Conservation (phyloP, 1,140 invertebrate species). For the Diprion similis region DNA sequence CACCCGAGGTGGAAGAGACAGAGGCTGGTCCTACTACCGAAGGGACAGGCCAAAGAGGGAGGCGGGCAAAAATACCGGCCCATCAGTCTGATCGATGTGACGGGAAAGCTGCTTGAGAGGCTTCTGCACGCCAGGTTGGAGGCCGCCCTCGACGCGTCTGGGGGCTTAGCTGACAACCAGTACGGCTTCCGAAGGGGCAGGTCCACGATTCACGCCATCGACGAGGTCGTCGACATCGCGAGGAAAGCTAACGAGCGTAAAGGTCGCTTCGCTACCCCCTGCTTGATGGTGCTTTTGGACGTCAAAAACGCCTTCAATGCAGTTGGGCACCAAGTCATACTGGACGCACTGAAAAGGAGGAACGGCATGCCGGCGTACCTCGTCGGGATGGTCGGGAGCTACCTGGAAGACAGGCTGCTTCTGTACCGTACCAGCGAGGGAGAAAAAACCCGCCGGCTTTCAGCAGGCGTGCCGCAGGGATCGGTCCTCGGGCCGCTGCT, state of each 20-base stretch:
- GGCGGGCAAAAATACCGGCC: too few relatives aligned
- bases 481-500: not conserved
- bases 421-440: conserved; percentile 18
- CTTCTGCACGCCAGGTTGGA: conserved; percentile 36
- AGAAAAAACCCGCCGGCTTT: not conserved
- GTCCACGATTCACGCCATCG: conserved; percentile 48
- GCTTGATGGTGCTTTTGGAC: conserved; percentile 26
- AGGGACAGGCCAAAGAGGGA: too few relatives aligned
- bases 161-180: conserved; percentile 37
- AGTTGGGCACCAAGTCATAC: conserved; percentile 1
- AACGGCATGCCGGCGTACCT: conserved; percentile 9
- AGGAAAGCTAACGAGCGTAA: conserved; percentile 16
- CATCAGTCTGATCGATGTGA: conserved; percentile 40
- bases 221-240: conserved; percentile 17
- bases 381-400: not conserved
- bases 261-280: conserved; percentile 14
- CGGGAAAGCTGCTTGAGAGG: conserved; percentile 49
- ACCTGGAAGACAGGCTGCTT: conserved; percentile 3
- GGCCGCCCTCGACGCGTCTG: conserved; percentile 24
- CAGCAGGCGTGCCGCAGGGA: conserved; percentile 17
- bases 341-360: not conserved
- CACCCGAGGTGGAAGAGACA: too few relatives aligned
- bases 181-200: conserved; percentile 39
- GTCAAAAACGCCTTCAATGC: conserved; percentile 35
- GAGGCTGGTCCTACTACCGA: too few relatives aligned